Evolutionary conservation across 92 coral and sea anemone genomes (phyloP).

Genomic region (Bergia puertoricense): DNA sequence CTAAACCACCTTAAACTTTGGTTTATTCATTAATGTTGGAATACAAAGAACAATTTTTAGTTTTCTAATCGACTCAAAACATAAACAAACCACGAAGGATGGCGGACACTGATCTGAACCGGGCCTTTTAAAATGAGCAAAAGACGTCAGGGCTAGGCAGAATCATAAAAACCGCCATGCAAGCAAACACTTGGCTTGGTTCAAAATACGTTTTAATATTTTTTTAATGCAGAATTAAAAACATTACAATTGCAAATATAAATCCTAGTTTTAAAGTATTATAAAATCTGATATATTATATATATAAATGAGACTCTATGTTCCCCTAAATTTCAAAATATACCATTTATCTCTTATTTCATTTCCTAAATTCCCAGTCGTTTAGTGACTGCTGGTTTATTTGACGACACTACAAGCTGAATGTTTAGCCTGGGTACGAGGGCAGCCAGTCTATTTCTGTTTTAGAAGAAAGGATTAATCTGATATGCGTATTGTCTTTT

Average conservation of each 20-base stretch:
- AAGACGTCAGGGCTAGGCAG: background rate
- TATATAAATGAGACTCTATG: conserved; percentile 16
- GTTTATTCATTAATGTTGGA: too few relatives aligned
- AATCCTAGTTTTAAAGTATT: conserved; percentile 23
- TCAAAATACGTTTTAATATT: conserved; percentile 4
- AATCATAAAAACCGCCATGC: background rate
- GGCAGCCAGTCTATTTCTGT: background rate
- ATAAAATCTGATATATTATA: conserved; percentile 45
- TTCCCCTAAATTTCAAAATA: background rate
- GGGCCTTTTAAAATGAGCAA: background rate
- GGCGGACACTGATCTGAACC: background rate
- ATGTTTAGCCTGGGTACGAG: conserved; percentile 19
- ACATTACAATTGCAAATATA: conserved; percentile 18
- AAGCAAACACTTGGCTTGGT: background rate
- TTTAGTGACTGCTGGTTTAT: conserved; percentile 1
- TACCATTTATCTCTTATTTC: background rate
- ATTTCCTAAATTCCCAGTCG: background rate
- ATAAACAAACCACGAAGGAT: background rate
- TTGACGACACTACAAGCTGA: background rate
- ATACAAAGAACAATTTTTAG: too few relatives aligned
- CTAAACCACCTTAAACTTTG: too few relatives aligned
- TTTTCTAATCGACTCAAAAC: background rate
- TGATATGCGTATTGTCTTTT: background rate
- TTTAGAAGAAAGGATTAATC: background rate
- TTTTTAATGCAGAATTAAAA: conserved; percentile 11